Conservation (phyloP, 2,888 invertebrate species). For the Leptinotarsa rubiginosa region DNA sequence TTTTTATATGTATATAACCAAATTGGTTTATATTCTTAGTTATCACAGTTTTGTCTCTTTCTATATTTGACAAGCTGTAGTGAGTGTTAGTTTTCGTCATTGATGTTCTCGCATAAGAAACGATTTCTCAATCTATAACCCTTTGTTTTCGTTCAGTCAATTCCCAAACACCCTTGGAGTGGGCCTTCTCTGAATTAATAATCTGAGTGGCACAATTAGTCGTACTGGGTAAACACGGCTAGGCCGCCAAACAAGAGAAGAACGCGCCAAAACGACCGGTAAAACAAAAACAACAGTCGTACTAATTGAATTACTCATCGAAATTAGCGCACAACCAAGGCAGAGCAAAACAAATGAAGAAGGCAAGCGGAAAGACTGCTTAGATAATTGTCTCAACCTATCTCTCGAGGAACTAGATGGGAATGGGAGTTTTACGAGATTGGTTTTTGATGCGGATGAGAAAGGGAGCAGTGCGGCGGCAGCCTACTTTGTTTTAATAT, state of each 20-base stretch:
- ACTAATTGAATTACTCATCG: conserved; percentile 45
- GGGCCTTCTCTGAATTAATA: conserved; percentile 10
- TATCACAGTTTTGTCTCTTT: too few species aligned
- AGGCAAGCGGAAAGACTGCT: conserved; percentile 39
- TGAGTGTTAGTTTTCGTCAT: too few species aligned
- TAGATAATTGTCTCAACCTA: conserved; percentile 40
- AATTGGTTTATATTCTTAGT: too few species aligned
- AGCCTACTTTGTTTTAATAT: conserved; percentile 30
- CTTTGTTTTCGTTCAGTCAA: neutral
- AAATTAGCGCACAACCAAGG: conserved; percentile 41
- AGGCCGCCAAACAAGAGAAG: conserved; percentile 31
- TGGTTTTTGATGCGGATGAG: conserved; percentile 28
- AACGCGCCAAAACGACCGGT: conserved; percentile 26
- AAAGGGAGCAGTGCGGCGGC: conserved; percentile 7
- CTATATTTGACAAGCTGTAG: too few species aligned
- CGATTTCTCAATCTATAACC: neutral
- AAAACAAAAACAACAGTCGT: conserved; percentile 39
- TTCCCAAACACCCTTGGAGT: neutral
- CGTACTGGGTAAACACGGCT: conserved; percentile 25
- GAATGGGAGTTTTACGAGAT: conserved; percentile 28
- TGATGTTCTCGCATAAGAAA: neutral
- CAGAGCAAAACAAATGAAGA: conserved; percentile 41
- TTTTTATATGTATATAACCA: too few species aligned
- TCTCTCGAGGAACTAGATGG: conserved; percentile 21
- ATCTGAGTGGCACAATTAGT: conserved; percentile 15